These are phyloP conservation scores for Drosophila punjabiensis DNA, from an alignment of 1,140 invertebrate genomes.

Conservation along the genomic window DNA sequence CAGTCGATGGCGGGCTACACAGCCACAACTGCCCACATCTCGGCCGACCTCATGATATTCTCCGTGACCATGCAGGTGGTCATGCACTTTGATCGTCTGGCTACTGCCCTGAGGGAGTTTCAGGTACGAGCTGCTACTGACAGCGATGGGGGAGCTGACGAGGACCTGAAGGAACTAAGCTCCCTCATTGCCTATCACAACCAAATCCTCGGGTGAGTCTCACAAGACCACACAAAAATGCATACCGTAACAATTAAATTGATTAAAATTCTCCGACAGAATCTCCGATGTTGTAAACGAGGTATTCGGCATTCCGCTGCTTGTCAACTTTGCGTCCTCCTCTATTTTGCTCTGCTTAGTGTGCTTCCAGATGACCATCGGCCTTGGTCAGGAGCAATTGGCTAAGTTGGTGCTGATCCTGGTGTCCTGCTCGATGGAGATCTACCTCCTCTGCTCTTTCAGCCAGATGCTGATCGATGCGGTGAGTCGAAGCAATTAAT, in stretches of 20 bases:
- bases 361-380: constrained; percentile 70
- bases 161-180: constrained; percentile 48
- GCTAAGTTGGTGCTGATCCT: constrained; percentile 55
- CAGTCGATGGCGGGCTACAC: constrained; percentile 56
- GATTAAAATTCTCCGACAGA: constrained; percentile 17
- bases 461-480: constrained; percentile 67
- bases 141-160: not conserved
- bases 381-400: constrained; percentile 22
- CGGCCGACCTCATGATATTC: constrained; percentile 66
- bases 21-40: constrained; percentile 55
- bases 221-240: too few species aligned
- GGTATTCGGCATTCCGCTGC: constrained; percentile 64
- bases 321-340: constrained; percentile 64
- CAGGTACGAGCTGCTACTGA: not conserved
- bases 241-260: not conserved
- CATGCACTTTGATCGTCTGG: constrained; percentile 69
- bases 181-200: constrained; percentile 61
- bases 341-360: constrained; percentile 70
- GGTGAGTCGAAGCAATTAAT: constrained; percentile 18
- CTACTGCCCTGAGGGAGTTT: constrained; percentile 26
- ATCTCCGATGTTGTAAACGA: constrained; percentile 64
- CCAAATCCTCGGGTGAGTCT: constrained; percentile 46
- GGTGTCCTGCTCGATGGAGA: constrained; percentile 35
- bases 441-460: constrained; percentile 57
- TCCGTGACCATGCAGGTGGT: constrained; percentile 59